Conservation (phyloP, 2,888 invertebrate species). For the Pecten maximus region DNA sequence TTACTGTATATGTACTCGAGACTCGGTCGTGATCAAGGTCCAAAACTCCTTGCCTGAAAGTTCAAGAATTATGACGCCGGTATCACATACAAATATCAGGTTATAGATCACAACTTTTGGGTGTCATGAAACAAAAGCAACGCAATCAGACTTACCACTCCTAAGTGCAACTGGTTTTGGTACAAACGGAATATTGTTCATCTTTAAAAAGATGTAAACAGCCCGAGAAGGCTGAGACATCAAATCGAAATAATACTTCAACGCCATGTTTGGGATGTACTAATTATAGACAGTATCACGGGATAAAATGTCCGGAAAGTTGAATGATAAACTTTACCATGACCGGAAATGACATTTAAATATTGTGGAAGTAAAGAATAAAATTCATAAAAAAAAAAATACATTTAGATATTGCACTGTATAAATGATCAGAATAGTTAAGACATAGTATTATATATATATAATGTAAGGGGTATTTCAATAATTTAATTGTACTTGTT, state of each 20-base stretch:
- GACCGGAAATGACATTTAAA: too few species aligned
- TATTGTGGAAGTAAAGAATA: too few species aligned
- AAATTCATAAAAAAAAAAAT: too few species aligned
- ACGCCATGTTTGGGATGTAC: slow-evolving; percentile 63
- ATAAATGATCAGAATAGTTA: too few species aligned
- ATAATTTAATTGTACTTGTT: too few species aligned
- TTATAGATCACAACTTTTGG: background rate
- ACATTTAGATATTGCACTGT: too few species aligned
- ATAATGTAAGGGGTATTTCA: too few species aligned
- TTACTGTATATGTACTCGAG: too few species aligned
- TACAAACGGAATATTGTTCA: slow-evolving; percentile 87
- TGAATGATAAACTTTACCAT: too few species aligned
- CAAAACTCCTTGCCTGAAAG: background rate
- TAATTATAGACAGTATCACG: background rate
- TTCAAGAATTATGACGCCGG: background rate
- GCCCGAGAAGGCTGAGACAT: slow-evolving; percentile 91
- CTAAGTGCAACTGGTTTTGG: slow-evolving; percentile 86
- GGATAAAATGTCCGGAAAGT: slow-evolving; percentile 5
- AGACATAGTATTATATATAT: too few species aligned
- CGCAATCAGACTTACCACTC: slow-evolving; percentile 84
- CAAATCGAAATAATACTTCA: slow-evolving; percentile 87
- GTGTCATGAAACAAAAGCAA: background rate
- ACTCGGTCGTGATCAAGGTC: background rate
- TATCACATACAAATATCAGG: background rate
- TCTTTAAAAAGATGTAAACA: slow-evolving; percentile 87